Percentiles rank a stretch among this genome's conserved stretches.
Conservation (phyloP, 2,113 vertebrate species). For the Hippocampus comes region DNA sequence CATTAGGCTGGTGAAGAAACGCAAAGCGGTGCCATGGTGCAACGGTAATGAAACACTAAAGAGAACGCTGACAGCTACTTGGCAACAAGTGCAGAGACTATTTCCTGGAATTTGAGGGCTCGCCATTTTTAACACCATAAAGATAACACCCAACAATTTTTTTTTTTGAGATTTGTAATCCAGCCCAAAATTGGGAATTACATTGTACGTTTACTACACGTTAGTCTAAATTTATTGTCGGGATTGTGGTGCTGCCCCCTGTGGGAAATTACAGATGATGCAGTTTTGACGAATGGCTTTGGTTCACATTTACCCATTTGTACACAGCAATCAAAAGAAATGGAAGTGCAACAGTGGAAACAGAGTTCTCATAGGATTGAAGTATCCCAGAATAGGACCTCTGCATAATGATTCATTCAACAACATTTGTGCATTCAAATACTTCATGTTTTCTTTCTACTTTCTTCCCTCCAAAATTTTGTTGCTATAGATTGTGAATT, state of each 20-base stretch:
- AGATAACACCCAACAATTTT: neutral
- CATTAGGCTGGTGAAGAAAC: neutral
- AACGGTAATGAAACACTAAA: constrained; percentile 6
- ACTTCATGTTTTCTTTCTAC: too few relatives aligned
- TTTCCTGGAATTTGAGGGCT: neutral
- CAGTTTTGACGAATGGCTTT: neutral
- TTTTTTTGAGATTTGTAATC: neutral
- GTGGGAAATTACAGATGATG: neutral
- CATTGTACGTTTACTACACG: neutral
- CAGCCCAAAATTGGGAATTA: neutral
- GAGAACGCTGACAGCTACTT: neutral
- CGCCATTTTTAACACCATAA: neutral
- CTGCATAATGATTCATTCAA: neutral
- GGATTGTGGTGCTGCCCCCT: neutral
- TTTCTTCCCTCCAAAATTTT: too few relatives aligned
- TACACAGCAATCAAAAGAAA: neutral
- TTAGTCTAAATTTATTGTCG: neutral
- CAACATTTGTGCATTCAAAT: too few relatives aligned
- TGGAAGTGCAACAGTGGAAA: neutral
- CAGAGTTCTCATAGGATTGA: too few relatives aligned
- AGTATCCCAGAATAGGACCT: neutral
- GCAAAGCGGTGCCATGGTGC: neutral
- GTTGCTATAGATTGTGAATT: too few relatives aligned
- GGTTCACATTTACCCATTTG: neutral
- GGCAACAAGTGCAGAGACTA: neutral